These are phyloP conservation scores for Sarcoramphus papa DNA, from an alignment of 2,797 vertebrate genomes.

Conservation along the genomic window DNA sequence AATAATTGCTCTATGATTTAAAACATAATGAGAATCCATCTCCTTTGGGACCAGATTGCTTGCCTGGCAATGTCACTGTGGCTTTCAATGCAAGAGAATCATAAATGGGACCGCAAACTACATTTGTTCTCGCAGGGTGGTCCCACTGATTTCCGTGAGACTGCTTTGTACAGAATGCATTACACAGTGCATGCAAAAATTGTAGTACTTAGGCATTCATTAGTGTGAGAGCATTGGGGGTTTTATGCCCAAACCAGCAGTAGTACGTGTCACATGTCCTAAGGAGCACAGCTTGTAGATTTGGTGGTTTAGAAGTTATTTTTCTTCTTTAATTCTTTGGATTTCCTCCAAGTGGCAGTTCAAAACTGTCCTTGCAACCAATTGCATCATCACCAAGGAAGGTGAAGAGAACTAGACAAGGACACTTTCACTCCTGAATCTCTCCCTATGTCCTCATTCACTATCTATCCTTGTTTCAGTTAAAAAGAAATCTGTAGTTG, in stretches of 20 bases:
- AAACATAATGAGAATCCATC: background rate
- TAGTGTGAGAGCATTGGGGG: background rate
- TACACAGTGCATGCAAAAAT: background rate
- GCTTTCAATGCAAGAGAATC: background rate
- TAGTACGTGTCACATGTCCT: background rate
- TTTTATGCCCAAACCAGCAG: background rate
- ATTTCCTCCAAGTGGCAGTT: background rate
- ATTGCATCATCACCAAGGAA: background rate
- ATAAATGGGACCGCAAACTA: background rate
- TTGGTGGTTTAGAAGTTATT: background rate
- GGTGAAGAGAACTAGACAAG: background rate
- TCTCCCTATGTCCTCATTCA: background rate
- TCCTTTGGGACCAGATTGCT: background rate
- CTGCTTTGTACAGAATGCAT: background rate
- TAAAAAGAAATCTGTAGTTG: background rate
- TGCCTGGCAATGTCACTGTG: background rate
- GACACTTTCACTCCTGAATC: background rate
- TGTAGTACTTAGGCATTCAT: background rate
- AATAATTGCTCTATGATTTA: background rate
- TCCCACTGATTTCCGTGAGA: background rate
- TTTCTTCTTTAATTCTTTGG: background rate
- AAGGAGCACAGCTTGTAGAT: background rate
- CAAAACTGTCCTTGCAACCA: background rate
- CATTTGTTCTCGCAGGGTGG: background rate
- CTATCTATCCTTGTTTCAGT: background rate